These are phyloP conservation scores for Oceanites oceanicus DNA, from an alignment of 2,113 vertebrate species.

Conservation along the genomic window DNA sequence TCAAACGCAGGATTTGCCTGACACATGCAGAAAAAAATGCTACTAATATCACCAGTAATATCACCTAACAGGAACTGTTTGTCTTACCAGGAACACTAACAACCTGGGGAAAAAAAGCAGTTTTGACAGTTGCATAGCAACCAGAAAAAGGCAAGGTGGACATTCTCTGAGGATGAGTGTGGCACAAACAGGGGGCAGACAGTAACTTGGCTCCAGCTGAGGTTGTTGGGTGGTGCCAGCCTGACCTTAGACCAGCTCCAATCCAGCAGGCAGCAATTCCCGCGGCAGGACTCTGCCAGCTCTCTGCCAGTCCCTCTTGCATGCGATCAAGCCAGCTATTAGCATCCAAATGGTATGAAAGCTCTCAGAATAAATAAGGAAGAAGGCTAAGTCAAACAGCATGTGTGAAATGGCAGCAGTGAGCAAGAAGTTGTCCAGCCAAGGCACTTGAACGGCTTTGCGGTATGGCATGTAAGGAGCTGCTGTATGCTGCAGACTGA, in stretches of 20 bases:
- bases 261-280: background rate
- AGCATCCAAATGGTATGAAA: background rate
- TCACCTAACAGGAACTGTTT: background rate
- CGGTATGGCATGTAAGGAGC: background rate
- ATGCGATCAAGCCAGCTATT: background rate
- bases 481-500: background rate
- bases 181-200: background rate
- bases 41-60: background rate
- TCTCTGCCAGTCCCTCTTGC: background rate
- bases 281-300: accelerated
- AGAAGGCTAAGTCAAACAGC: background rate
- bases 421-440: background rate
- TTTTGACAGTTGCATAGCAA: background rate
- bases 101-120: background rate
- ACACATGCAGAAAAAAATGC: background rate
- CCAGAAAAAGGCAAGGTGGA: background rate
- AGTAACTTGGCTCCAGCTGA: background rate
- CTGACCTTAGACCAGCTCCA: background rate
- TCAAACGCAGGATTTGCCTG: background rate
- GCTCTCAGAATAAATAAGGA: conserved; percentile 1
- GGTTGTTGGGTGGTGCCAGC: background rate
- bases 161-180: background rate
- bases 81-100: background rate
- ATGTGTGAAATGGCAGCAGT: background rate
- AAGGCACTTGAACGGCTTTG: background rate